Evolutionary conservation across 2,797 vertebrate species (phyloP).

Genomic region (Glossophaga mutica): DNA sequence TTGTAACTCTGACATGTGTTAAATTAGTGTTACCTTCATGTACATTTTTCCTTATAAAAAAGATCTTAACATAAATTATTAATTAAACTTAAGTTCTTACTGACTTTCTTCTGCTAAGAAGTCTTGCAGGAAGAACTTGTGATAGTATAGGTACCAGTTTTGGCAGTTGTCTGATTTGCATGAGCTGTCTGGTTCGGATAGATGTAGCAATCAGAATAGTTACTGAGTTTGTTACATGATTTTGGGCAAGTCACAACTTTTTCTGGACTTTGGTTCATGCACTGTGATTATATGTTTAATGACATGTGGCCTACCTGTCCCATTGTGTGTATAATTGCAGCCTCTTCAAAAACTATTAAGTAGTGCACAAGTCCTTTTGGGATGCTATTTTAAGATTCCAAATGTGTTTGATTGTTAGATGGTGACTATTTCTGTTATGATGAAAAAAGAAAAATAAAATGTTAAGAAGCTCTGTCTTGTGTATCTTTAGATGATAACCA

Average conservation of each 20-base stretch:
- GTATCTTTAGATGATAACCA: background rate
- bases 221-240: background rate
- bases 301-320: background rate
- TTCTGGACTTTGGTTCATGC: background rate
- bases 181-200: background rate
- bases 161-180: background rate
- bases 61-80: background rate
- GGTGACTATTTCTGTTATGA: background rate
- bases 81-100: background rate
- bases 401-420: background rate
- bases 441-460: background rate
- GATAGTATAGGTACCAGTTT: background rate
- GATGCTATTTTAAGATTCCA: constrained; percentile 1
- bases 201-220: background rate
- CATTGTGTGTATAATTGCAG: background rate
- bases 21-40: constrained; percentile 1
- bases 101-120: constrained; percentile 1
- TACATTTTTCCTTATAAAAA: background rate
- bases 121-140: background rate
- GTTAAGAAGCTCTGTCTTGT: background rate
- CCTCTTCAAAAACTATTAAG: constrained; percentile 19
- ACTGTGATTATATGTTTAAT: background rate
- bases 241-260: background rate
- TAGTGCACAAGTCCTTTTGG: background rate
- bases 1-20: background rate